phyloP scores from a whole-genome alignment of 2,797 vertebrate genomes.

The Acestrorhynchus altus region DNA sequence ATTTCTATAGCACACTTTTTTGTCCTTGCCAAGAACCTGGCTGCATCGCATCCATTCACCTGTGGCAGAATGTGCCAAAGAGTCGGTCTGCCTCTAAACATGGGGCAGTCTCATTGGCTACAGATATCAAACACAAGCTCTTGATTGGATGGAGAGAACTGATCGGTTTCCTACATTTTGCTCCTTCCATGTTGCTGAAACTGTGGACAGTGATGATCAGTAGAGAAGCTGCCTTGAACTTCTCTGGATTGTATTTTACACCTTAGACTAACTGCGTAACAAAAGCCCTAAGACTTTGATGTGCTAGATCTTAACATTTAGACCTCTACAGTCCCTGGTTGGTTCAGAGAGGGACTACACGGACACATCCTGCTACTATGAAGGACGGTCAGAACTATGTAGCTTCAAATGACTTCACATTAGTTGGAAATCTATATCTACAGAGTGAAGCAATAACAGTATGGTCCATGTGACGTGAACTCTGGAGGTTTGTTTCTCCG shows the following conservation, averaged over 20 bases:
- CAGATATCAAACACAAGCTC: conserved; percentile 12
- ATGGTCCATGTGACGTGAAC: conserved; percentile 62
- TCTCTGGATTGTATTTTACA: conserved; percentile 27
- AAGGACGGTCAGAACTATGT: conserved; percentile 41
- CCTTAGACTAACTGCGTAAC: not conserved
- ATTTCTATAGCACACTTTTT: conserved; percentile 17
- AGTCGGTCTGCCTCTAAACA: conserved; percentile 74
- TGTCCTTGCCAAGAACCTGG: conserved; percentile 34
- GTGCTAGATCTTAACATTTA: conserved; percentile 24
- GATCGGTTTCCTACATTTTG: not conserved
- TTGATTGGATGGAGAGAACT: conserved; percentile 20
- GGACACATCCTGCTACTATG: conserved; percentile 13
- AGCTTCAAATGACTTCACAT: conserved; percentile 59
- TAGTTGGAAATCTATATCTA: conserved; percentile 60
- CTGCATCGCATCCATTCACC: conserved; percentile 57
- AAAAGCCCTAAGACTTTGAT: conserved; percentile 1
- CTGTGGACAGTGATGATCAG: conserved; percentile 16
- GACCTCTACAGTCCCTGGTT: conserved; percentile 22
- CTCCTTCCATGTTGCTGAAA: conserved; percentile 3
- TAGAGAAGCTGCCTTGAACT: conserved; percentile 14
- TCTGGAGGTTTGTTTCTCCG: conserved; percentile 64
- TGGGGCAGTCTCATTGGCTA: conserved; percentile 49
- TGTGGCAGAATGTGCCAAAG: conserved; percentile 79
- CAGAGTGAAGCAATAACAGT: conserved; percentile 66
- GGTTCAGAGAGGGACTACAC: conserved; percentile 32